Conservation (phyloP, 2,888 invertebrate genomes). For the Penaeus monodon region DNA sequence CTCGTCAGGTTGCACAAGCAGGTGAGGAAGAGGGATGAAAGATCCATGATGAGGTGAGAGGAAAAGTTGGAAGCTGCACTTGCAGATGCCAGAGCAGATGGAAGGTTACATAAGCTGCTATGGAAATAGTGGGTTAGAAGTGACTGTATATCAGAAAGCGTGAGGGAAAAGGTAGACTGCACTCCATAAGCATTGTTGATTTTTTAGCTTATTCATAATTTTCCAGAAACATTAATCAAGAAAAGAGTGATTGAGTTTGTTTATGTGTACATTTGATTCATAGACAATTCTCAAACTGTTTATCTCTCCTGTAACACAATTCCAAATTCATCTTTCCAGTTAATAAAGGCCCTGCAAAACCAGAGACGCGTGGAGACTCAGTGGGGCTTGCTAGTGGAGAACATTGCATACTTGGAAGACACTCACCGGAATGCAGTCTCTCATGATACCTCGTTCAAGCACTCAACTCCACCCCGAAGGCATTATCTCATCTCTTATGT, state of each 20-base stretch:
- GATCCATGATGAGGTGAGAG: background rate
- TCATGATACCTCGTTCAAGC: conserved; percentile 76
- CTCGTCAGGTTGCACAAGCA: conserved; percentile 91
- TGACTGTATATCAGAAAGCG: too few species aligned
- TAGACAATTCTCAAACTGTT: too few species aligned
- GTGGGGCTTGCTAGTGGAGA: conserved; percentile 87
- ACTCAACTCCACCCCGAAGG: conserved; percentile 71
- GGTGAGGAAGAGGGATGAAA: conserved; percentile 71
- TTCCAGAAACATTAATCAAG: too few species aligned
- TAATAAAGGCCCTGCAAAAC: conserved; percentile 90
- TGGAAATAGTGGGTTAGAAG: background rate
- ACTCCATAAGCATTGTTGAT: too few species aligned
- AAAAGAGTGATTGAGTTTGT: too few species aligned
- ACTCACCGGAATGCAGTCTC: conserved; percentile 82
- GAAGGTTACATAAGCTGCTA: background rate
- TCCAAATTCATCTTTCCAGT: conserved; percentile 69
- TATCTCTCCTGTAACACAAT: too few species aligned
- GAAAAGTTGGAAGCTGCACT: background rate
- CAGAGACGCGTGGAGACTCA: conserved; percentile 93
- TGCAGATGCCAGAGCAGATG: background rate
- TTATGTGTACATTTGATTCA: too few species aligned
- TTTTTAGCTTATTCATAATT: too few species aligned
- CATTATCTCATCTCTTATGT: conserved; percentile 48
- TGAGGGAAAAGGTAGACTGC: too few species aligned
- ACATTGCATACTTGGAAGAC: conserved; percentile 83